Evolutionary conservation across 2,888 invertebrate genomes (phyloP).

Genomic region (Agrenia bidenticulata): DNA sequence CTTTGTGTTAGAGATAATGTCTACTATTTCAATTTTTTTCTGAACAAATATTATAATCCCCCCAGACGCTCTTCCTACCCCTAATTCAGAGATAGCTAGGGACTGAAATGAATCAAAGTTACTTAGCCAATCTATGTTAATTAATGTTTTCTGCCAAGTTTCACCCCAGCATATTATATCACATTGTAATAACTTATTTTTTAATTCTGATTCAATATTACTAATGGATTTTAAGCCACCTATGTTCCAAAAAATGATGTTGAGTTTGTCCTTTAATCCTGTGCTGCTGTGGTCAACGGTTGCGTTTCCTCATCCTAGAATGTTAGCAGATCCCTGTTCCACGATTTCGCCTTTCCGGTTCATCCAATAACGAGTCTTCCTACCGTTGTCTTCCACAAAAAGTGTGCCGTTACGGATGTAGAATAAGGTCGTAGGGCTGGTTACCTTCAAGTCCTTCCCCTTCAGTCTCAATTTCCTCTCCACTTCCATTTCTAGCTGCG

Average conservation of each 20-base stretch:
- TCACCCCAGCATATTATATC: conserved; percentile 1
- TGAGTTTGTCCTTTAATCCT: not conserved
- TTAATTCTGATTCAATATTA: not conserved
- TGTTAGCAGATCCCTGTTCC: too few species aligned
- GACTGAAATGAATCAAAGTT: not conserved
- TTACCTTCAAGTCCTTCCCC: not conserved
- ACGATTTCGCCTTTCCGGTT: not conserved
- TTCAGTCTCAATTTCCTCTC: not conserved
- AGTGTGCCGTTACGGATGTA: not conserved
- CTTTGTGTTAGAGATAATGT: not conserved
- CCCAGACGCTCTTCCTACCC: not conserved
- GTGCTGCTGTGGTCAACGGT: not conserved
- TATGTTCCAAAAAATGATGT: not conserved
- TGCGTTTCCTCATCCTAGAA: not conserved
- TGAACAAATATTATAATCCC: not conserved
- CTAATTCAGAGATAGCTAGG: not conserved
- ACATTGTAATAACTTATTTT: not conserved
- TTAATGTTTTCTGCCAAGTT: not conserved
- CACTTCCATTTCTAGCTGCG: not conserved
- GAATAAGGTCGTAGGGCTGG: too few species aligned
- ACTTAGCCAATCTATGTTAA: not conserved
- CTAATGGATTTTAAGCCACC: not conserved
- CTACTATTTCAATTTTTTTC: not conserved
- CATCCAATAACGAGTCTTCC: not conserved
- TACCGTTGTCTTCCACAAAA: not conserved